Evolutionary conservation across 2,888 invertebrate genomes (phyloP).

Genomic region (Andrena fulva): DNA sequence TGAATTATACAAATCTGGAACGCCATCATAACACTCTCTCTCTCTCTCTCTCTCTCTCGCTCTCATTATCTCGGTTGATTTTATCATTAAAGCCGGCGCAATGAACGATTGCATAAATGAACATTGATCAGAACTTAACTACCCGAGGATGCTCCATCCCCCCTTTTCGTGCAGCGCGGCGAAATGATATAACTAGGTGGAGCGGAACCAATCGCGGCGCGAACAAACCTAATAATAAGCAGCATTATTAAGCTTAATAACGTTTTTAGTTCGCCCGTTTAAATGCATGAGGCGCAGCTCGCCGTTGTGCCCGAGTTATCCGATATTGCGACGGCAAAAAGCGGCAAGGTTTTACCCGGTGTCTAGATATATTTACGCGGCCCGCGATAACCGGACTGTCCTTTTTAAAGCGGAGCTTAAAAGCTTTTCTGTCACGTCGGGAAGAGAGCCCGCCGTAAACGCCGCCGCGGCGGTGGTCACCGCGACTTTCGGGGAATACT

Average conservation of each 20-base stretch:
- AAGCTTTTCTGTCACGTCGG: conserved; percentile 69
- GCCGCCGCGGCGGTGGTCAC: conserved; percentile 46
- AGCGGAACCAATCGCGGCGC: conserved; percentile 34
- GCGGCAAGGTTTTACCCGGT: conserved; percentile 53
- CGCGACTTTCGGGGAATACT: conserved; percentile 68
- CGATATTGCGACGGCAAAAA: conserved; percentile 59
- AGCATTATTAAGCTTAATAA: conserved; percentile 69
- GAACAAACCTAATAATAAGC: conserved; percentile 45
- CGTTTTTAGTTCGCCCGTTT: conserved; percentile 77
- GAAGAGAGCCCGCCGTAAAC: conserved; percentile 50
- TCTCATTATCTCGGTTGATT: not conserved
- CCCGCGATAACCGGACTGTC: conserved; percentile 77
- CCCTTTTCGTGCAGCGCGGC: not conserved
- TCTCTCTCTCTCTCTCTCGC: no score
- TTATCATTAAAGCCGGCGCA: not conserved
- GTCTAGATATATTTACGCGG: conserved; percentile 77
- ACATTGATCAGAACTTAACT: conserved; percentile 20
- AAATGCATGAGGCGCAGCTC: conserved; percentile 77
- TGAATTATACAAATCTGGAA: no score
- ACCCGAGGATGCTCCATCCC: not conserved
- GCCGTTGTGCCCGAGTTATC: conserved; percentile 54
- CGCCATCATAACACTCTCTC: no score
- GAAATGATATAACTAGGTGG: conserved; percentile 3
- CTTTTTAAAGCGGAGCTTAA: conserved; percentile 76
- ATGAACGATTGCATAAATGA: conserved; percentile 11